phyloP scores from a whole-genome alignment of 2,113 vertebrate species.

The Lates calcarifer region DNA sequence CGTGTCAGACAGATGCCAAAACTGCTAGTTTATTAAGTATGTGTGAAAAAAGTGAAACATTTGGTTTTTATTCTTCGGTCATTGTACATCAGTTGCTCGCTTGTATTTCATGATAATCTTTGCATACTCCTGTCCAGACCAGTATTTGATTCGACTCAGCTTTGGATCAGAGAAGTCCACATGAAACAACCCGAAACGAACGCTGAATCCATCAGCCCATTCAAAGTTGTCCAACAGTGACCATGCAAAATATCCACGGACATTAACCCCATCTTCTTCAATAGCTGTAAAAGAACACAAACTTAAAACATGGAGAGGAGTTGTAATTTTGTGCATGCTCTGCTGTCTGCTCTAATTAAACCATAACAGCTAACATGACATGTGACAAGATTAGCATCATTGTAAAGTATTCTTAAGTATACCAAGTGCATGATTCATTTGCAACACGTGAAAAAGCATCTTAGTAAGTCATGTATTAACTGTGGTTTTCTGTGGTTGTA shows the following conservation, averaged over 20 bases:
- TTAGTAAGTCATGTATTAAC: background rate
- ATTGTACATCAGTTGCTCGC: background rate
- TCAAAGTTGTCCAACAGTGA: constrained; percentile 90
- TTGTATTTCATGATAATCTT: constrained; percentile 82
- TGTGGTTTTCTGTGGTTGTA: background rate
- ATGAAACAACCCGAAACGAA: constrained; percentile 87
- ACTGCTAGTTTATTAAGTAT: background rate
- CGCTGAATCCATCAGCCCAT: constrained; percentile 83
- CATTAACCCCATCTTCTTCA: constrained; percentile 76
- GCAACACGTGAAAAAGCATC: background rate
- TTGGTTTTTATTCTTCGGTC: background rate
- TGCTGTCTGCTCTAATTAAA: constrained; percentile 6
- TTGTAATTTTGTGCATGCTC: background rate
- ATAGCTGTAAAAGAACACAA: constrained; percentile 71
- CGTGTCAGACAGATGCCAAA: background rate
- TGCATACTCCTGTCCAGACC: constrained; percentile 84
- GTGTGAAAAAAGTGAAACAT: background rate
- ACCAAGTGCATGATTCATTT: background rate
- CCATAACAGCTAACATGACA: constrained; percentile 7
- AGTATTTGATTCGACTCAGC: constrained; percentile 80
- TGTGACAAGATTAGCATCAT: constrained; percentile 20
- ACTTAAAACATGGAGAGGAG: background rate
- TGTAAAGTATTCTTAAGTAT: background rate
- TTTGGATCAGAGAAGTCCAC: constrained; percentile 83
- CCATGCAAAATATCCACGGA: constrained; percentile 84